Percentiles rank a stretch among this genome's conserved stretches.
Conservation (phyloP, 2,113 vertebrate genomes). For the Scolopax mira region DNA sequence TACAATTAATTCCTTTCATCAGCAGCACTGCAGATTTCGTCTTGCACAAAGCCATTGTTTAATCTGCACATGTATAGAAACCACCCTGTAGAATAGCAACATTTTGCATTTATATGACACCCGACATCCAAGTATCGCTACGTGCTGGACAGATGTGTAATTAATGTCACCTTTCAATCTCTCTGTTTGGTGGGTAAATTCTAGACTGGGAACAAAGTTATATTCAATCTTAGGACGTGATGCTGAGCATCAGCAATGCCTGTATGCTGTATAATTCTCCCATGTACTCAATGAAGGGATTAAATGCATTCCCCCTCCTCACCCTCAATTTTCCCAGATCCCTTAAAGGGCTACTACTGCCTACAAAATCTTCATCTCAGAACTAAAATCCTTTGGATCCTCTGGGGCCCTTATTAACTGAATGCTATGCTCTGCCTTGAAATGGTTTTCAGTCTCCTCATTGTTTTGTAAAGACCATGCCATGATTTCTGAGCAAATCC, state of each 20-base stretch:
- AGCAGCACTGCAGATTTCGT: constrained; percentile 43
- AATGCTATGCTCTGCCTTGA: constrained; percentile 26
- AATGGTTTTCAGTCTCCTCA: constrained; percentile 29
- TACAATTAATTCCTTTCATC: constrained; percentile 54
- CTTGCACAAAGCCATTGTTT: constrained; percentile 33
- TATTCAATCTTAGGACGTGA: neutral
- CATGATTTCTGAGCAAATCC: constrained; percentile 30
- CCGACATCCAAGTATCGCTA: neutral
- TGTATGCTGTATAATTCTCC: neutral
- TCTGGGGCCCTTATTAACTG: constrained; percentile 48
- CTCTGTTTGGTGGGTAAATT: constrained; percentile 56
- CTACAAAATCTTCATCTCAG: constrained; percentile 38
- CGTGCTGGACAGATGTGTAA: constrained; percentile 43
- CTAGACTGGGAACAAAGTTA: constrained; percentile 13
- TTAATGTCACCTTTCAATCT: constrained; percentile 43
- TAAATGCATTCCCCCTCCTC: constrained; percentile 24
- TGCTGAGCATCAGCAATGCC: neutral
- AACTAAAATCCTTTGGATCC: constrained; percentile 36
- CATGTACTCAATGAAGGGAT: constrained; percentile 5
- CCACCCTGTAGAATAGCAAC: constrained; percentile 19
- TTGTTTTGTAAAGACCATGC: constrained; percentile 32
- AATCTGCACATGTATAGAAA: constrained; percentile 4
- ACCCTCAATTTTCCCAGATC: constrained; percentile 23
- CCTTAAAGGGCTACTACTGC: constrained; percentile 50
- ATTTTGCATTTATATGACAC: constrained; percentile 56